Evolutionary conservation across 2,113 vertebrate genomes (phyloP), one percentile per base, ranked within the genome.

Genomic region (Alexandromys fortis): DNA sequence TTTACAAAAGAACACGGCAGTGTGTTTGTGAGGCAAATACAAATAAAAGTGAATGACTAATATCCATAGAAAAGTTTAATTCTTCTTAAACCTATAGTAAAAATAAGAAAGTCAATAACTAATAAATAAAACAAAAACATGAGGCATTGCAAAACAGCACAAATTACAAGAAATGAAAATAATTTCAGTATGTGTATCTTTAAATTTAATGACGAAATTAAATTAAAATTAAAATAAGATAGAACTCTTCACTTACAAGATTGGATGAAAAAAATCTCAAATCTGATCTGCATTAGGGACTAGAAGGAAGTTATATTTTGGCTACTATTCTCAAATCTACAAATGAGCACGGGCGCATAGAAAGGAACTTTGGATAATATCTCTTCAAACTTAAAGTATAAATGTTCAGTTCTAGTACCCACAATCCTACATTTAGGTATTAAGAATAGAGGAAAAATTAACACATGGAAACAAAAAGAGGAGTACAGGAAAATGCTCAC

Each of bases 111-210:
- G 21, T 2, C 52, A 49, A 28, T 7, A 89, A 42, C 38, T 65
- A 26, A 82, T 19, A 81, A 92, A 90, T 61, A 35, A 24, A 88
- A 61, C 6, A 65, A 87, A 52, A 89, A 52, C 10, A 67, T 30
- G 45, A 94, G n/a, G 24, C 79, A 45, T 76, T 9, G 55, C 14
- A 28, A 89, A 14, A 93, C 45, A 65, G 86, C 12, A 93, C 28
- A 61, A 91, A 91, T 76, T 70, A 89, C 7, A 89, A 90, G 63
- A 58, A 76, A 17, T 26, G 5, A 17, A 68, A 88, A 87, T 58
- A 91, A 91, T 90, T 93, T 72, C 1, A 72, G 72, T 52, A 92
- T 67, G 38, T 67, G 63, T 58, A 83, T 77, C 16, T 79, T 91
- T 35, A 68, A 70, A 82, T 85, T 92, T 61, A 89, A 42, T 65